These are phyloP conservation scores for Mesembrinibis cayennensis DNA, from an alignment of 2,113 vertebrate genomes.

Conservation along the genomic window DNA sequence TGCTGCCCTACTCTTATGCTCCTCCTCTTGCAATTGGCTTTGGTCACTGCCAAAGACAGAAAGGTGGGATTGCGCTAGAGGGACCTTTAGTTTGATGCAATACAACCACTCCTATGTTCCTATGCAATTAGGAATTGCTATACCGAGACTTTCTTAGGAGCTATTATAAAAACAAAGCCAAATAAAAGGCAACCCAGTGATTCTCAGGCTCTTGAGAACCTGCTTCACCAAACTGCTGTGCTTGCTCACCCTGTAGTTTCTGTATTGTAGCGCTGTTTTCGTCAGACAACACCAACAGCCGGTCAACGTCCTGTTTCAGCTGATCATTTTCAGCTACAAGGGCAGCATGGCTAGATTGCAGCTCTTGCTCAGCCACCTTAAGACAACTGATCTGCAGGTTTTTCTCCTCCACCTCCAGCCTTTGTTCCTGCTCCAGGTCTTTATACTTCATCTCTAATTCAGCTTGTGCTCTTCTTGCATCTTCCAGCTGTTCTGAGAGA, in stretches of 20 bases:
- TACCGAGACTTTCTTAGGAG: not conserved
- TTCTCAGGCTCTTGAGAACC: not conserved
- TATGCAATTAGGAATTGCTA: not conserved
- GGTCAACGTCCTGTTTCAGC: not conserved
- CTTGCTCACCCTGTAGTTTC: constrained; percentile 77
- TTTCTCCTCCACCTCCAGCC: constrained; percentile 63
- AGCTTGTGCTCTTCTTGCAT: constrained; percentile 51
- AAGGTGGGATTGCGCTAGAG: fast-evolving
- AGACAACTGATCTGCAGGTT: constrained; percentile 35
- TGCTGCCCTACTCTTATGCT: not conserved
- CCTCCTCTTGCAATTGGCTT: not conserved
- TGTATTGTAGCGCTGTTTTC: not conserved
- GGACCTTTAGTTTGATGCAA: not conserved
- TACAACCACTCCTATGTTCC: not conserved
- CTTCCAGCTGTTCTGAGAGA: constrained; percentile 70
- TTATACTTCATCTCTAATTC: constrained; percentile 65
- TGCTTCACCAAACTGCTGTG: not conserved
- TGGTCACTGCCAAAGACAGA: not conserved
- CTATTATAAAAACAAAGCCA: not conserved
- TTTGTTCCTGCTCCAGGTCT: constrained; percentile 61
- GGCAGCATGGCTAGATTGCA: not conserved
- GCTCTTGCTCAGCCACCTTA: constrained; percentile 34
- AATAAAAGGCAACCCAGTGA: not conserved
- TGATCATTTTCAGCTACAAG: constrained; percentile 26
- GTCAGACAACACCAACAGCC: not conserved